These are phyloP conservation scores for Camptogramma bilineatum DNA, from an alignment of 2,888 invertebrate genomes.

Conservation along the genomic window DNA sequence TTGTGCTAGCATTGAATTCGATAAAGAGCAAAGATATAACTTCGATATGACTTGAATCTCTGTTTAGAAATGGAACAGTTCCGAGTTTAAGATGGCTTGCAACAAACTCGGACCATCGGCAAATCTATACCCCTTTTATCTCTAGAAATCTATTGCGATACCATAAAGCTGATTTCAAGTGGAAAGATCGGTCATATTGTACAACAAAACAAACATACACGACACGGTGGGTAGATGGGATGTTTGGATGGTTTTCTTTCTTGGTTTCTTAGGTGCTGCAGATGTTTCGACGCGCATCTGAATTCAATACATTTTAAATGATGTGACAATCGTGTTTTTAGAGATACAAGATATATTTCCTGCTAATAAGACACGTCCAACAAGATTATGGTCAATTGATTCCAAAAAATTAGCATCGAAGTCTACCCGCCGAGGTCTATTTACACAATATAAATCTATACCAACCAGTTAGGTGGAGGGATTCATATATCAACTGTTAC, in stretches of 20 bases:
- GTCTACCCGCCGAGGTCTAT: slow-evolving; percentile 22
- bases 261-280: slow-evolving; percentile 7
- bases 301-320: neutral
- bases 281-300: neutral
- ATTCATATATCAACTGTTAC: slow-evolving; percentile 31
- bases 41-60: too few relatives aligned
- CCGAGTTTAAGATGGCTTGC: neutral
- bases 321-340: neutral
- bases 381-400: neutral
- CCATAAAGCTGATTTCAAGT: neutral
- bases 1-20: too few relatives aligned
- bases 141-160: slow-evolving; percentile 7
- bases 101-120: neutral
- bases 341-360: neutral
- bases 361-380: neutral
- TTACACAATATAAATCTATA: slow-evolving; percentile 35
- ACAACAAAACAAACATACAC: slow-evolving; percentile 1
- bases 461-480: slow-evolving; percentile 53
- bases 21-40: too few relatives aligned
- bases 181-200: neutral
- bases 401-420: neutral
- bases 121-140: neutral
- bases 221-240: slow-evolving; percentile 21
- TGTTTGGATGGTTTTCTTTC: neutral
- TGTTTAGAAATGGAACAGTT: too few relatives aligned